Percentiles rank a stretch among this genome's conserved stretches.
These are phyloP conservation scores for Galaxea fascicularis DNA, from an alignment of 92 coral and sea anemone species.

Conservation along the genomic window DNA sequence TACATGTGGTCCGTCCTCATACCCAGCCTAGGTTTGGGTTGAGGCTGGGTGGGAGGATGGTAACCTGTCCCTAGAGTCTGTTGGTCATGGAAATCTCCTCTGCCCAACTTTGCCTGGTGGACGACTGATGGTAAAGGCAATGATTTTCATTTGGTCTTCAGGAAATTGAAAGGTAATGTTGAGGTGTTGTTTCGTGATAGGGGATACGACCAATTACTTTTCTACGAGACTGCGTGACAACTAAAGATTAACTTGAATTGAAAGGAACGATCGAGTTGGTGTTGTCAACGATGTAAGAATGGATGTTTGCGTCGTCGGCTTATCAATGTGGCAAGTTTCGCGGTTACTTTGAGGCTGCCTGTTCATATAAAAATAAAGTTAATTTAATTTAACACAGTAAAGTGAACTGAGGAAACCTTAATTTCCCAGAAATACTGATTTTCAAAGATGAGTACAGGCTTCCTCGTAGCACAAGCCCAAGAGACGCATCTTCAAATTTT, in stretches of 20 bases:
- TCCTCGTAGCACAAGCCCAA: constrained; percentile 16
- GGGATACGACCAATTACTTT: too few relatives aligned
- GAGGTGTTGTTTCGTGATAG: background rate
- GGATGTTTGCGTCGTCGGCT: too few relatives aligned
- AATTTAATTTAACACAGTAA: background rate
- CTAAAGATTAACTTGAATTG: background rate
- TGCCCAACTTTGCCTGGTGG: too few relatives aligned
- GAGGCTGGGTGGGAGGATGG: too few relatives aligned
- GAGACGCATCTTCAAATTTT: constrained; percentile 7
- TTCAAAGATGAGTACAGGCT: background rate
- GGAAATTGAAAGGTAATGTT: background rate
- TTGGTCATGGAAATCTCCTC: too few relatives aligned
- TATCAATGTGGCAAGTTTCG: too few relatives aligned
- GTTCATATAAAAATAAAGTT: too few relatives aligned
- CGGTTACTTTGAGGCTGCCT: too few relatives aligned
- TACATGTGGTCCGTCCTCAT: too few relatives aligned
- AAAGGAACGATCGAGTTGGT: constrained; percentile 1
- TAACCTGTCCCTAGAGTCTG: too few relatives aligned
- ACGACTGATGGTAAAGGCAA: background rate
- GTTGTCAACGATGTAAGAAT: background rate
- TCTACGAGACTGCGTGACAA: too few relatives aligned
- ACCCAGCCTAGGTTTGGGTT: too few relatives aligned
- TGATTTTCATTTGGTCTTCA: background rate
- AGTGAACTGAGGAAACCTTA: constrained; percentile 10
- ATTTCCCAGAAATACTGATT: background rate